A percentile compares a stretch with the other conserved stretches of the same genome.
Evolutionary conservation across 2,797 vertebrate species (phyloP).

Genomic region (Poeciliopsis presidionis): DNA sequence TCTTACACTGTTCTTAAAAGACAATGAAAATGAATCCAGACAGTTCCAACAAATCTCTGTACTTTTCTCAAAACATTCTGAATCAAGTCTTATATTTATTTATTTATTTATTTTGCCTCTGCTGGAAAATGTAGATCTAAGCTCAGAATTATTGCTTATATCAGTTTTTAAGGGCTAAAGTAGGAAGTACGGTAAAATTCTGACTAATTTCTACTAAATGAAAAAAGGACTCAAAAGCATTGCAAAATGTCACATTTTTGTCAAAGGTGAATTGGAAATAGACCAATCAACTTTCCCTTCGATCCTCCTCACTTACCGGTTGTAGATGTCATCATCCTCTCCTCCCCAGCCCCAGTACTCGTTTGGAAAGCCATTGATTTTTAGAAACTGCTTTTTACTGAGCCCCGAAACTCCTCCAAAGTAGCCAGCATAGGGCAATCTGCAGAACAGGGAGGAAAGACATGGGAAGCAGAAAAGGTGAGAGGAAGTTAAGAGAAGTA

Average conservation of each 20-base stretch:
- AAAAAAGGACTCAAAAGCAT: not conserved
- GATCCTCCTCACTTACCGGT: slow-evolving; percentile 82
- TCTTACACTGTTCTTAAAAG: slow-evolving; percentile 8
- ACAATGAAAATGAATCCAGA: not conserved
- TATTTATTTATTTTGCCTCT: not conserved
- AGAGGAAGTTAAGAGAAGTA: not conserved
- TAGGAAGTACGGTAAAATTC: not conserved
- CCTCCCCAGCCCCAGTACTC: slow-evolving; percentile 99
- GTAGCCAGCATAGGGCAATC: slow-evolving; percentile 94
- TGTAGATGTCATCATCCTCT: slow-evolving; percentile 98
- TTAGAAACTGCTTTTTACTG: slow-evolving; percentile 96
- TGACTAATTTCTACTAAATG: not conserved
- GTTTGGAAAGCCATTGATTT: slow-evolving; percentile 98
- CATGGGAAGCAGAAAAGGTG: not conserved
- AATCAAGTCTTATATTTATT: not conserved
- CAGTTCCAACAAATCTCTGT: not conserved
- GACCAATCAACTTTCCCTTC: not conserved
- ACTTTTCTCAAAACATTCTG: not conserved
- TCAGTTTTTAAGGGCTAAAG: not conserved
- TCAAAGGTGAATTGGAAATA: not conserved
- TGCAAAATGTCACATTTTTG: not conserved
- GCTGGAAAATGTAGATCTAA: not conserved
- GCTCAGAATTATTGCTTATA: not conserved
- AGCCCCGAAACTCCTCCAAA: slow-evolving; percentile 97
- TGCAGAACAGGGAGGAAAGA: slow-evolving; percentile 57